A percentile compares a stretch with the other conserved stretches of the same genome.
Conservation (phyloP, 2,888 invertebrate species). For the Parelbella ahira region DNA sequence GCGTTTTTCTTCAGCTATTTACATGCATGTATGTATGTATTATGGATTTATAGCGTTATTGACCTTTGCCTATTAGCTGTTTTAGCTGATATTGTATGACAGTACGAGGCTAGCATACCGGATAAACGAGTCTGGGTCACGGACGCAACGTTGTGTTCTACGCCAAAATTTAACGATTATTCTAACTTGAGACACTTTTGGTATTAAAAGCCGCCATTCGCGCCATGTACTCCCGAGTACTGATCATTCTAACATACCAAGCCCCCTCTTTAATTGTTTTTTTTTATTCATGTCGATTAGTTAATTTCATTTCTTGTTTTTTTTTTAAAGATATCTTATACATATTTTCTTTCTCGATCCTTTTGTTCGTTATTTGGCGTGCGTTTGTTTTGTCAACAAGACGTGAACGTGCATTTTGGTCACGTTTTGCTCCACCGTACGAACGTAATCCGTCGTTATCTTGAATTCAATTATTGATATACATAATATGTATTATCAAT, state of each 20-base stretch:
- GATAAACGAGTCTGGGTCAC: not conserved
- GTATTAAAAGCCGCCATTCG: not conserved
- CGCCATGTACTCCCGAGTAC: too few relatives aligned
- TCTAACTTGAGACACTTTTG: not conserved
- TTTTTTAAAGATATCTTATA: too few relatives aligned
- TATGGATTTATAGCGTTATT: constrained; percentile 10
- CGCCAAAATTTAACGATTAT: not conserved
- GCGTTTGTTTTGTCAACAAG: too few relatives aligned
- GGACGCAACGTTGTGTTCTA: constrained; percentile 1
- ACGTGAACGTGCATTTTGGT: constrained; percentile 5
- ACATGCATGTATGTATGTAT: too few relatives aligned
- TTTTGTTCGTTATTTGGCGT: too few relatives aligned
- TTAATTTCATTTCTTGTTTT: too few relatives aligned
- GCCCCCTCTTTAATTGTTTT: too few relatives aligned
- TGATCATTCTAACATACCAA: too few relatives aligned
- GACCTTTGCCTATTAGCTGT: constrained; percentile 6
- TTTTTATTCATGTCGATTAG: too few relatives aligned
- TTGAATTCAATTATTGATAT: constrained; percentile 9
- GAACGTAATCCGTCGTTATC: not conserved
- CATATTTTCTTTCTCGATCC: too few relatives aligned
- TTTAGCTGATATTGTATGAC: constrained; percentile 3
- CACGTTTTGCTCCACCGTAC: not conserved
- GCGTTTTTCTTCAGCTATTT: too few relatives aligned
- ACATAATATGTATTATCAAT: constrained; percentile 1
- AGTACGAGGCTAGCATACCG: not conserved